Conservation (phyloP, 2,113 vertebrate species). For the Mugil cephalus region DNA sequence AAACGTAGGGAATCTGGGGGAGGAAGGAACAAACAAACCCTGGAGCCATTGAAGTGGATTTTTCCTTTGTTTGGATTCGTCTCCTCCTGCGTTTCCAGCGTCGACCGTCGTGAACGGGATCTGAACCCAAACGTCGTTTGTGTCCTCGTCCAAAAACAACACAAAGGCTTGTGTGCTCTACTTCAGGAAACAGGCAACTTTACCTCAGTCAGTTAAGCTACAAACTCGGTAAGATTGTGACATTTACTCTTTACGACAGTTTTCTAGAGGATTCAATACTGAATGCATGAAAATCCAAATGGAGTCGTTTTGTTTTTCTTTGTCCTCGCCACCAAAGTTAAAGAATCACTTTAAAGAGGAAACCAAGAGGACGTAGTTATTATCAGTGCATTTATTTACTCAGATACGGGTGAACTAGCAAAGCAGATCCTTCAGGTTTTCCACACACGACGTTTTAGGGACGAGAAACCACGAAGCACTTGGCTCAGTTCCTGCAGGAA, state of each 20-base stretch:
- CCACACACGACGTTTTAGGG: conserved; percentile 51
- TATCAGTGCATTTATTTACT: conserved; percentile 52
- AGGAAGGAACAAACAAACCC: too few species aligned
- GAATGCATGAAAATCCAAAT: conserved; percentile 70
- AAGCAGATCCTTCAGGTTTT: conserved; percentile 66
- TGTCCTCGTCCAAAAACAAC: conserved; percentile 35
- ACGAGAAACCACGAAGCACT: conserved; percentile 55
- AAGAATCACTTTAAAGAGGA: conserved; percentile 26
- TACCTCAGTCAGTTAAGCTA: conserved; percentile 76
- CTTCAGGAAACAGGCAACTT: conserved; percentile 78
- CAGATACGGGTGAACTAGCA: conserved; percentile 67
- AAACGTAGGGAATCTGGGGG: neutral
- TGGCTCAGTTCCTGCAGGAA: conserved; percentile 45
- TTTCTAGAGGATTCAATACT: conserved; percentile 49
- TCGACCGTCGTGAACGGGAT: too few species aligned
- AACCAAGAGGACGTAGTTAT: conserved; percentile 26
- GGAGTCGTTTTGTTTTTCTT: neutral
- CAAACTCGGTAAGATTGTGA: conserved; percentile 55
- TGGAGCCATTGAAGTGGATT: conserved; percentile 20
- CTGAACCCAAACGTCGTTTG: conserved; percentile 33
- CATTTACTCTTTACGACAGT: conserved; percentile 44
- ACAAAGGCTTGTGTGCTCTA: conserved; percentile 44
- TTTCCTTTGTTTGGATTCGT: neutral
- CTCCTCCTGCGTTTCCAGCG: too few species aligned
- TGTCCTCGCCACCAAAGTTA: conserved; percentile 51